Conservation (phyloP, 2,888 invertebrate species). For the Hanleya hanleyi region DNA sequence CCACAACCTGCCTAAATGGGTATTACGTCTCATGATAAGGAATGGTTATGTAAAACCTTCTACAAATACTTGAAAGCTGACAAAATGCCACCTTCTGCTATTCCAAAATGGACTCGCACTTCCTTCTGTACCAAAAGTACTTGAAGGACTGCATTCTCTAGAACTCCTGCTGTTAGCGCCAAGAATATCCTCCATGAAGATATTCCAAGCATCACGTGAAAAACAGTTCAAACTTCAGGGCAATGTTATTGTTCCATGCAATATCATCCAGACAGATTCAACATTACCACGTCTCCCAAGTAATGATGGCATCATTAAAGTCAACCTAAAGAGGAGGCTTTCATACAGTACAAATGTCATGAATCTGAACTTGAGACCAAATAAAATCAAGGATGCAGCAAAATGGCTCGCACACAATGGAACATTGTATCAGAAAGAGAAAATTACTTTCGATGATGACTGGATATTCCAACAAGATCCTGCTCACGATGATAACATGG, state of each 20-base stretch:
- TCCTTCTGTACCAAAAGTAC: not conserved
- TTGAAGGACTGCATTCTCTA: not conserved
- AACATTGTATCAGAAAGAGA: not conserved
- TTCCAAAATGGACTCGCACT: not conserved
- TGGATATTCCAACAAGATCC: not conserved
- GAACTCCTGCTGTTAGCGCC: not conserved
- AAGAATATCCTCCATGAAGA: not conserved
- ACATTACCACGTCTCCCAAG: not conserved
- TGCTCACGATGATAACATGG: not conserved
- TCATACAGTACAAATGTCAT: conserved; percentile 1
- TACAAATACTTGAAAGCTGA: not conserved
- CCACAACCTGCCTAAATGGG: not conserved
- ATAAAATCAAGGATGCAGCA: not conserved
- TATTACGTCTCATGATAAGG: no score
- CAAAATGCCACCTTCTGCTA: not conserved
- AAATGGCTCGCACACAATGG: not conserved
- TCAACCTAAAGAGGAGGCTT: not conserved
- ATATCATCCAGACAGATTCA: not conserved
- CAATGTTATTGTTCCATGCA: conserved; percentile 1
- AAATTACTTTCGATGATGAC: not conserved
- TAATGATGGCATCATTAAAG: not conserved
- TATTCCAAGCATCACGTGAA: conserved; percentile 3
- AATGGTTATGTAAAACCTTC: not conserved
- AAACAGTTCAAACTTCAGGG: not conserved
- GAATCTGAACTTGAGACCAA: not conserved